Evolutionary conservation across 2,888 invertebrate genomes (phyloP).

Genomic region (Drosophila dives): DNA sequence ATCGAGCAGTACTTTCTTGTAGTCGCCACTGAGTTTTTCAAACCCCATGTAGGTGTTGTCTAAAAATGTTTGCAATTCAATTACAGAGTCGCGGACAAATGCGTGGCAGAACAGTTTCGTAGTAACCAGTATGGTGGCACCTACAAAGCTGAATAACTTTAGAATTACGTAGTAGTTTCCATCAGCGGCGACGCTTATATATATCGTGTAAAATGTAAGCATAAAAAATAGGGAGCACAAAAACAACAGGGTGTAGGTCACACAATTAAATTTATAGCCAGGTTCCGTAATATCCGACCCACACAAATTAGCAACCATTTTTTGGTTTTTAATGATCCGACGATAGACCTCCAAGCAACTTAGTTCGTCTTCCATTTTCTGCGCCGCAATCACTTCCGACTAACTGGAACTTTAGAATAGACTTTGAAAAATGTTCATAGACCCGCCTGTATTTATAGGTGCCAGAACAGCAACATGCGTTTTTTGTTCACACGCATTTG

Average conservation of each 20-base stretch:
- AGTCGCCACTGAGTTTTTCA: conserved; percentile 28
- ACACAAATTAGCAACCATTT: too few relatives aligned
- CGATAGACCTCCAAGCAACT: too few relatives aligned
- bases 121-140: conserved; percentile 28
- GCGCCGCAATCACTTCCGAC: too few relatives aligned
- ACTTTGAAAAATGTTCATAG: too few relatives aligned
- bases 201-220: conserved; percentile 57
- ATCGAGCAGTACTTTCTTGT: conserved; percentile 21
- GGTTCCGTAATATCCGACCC: too few relatives aligned
- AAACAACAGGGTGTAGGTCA: conserved; percentile 21
- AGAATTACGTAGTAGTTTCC: conserved; percentile 46
- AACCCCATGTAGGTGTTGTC: conserved; percentile 41
- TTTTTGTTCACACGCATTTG: too few relatives aligned
- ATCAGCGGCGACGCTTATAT: conserved; percentile 28
- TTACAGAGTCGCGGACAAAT: background rate
- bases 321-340: too few relatives aligned
- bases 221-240: conserved; percentile 30
- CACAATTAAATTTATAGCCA: conserved; percentile 19
- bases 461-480: too few relatives aligned
- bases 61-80: conserved; percentile 11
- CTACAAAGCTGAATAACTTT: conserved; percentile 42
- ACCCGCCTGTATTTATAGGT: too few relatives aligned
- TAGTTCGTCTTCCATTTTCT: too few relatives aligned
- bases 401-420: too few relatives aligned
- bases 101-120: conserved; percentile 15